Percentiles rank a stretch among this genome's conserved stretches.
Evolutionary conservation across 2,888 invertebrate species (phyloP).

Genomic region (Coelopa pilipes): DNA sequence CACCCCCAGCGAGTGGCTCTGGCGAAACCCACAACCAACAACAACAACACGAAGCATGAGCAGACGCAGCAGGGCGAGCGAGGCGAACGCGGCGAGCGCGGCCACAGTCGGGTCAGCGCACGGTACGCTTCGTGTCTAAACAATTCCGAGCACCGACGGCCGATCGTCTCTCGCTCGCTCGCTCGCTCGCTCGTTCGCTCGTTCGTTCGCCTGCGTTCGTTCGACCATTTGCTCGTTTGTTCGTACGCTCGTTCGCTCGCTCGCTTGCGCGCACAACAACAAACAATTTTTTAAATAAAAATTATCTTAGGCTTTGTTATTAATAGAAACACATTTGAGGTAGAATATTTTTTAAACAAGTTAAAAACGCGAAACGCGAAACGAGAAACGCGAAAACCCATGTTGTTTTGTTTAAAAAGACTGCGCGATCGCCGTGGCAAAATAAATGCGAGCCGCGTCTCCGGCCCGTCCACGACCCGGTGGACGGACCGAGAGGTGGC

Average conservation of each 20-base stretch:
- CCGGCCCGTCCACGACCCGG: too few species aligned
- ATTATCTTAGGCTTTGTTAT: constrained; percentile 58
- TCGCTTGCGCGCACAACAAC: not conserved
- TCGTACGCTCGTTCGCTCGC: too few species aligned
- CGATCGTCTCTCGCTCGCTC: too few species aligned
- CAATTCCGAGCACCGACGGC: constrained; percentile 15
- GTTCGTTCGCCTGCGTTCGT: too few species aligned
- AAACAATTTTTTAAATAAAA: constrained; percentile 39
- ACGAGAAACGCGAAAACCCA: constrained; percentile 26
- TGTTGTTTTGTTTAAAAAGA: constrained; percentile 54
- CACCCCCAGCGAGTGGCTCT: too few species aligned
- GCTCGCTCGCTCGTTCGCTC: too few species aligned
- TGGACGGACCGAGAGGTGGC: constrained; percentile 5
- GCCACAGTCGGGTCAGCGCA: not conserved
- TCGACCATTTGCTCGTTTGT: too few species aligned
- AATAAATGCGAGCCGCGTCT: constrained; percentile 3
- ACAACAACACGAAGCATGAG: too few species aligned
- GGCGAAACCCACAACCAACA: too few species aligned
- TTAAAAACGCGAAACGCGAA: constrained; percentile 36
- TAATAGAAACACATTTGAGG: constrained; percentile 56
- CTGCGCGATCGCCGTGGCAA: not conserved
- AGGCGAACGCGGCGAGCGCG: too few species aligned
- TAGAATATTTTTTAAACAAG: constrained; percentile 42
- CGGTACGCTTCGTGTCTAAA: constrained; percentile 28
- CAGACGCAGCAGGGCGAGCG: too few species aligned